Evolutionary conservation across 2,797 vertebrate species (phyloP), one percentile per base, ranked within the genome.

Genomic region (Diplodus sargus): DNA sequence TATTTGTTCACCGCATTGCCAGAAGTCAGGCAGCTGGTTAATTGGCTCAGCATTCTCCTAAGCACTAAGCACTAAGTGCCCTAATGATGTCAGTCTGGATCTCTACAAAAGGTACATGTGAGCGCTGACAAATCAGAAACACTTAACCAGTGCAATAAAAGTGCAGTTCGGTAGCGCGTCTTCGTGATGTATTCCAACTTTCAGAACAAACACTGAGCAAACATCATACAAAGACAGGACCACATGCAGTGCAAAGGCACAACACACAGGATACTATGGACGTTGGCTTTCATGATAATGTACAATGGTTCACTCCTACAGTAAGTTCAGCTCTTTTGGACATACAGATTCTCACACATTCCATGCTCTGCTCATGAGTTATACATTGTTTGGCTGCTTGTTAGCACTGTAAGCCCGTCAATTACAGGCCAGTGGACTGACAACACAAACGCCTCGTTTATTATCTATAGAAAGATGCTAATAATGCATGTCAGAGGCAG

Each of bases 21-120:
- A 90, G 82, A 84, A 92, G 89, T 87, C 84, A 89, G 64, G 81
- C 76, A 80, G 83, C 84, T 85, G 82, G 84, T 90, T 94, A 92
- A 95, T 94, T 92, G 90, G 82, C 84, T 90, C 66, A 83, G 80
- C 77, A 39, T 83, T 90, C 91, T 92, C 86, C 58, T 79, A 81
- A 87, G 87, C 70, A 85, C 76, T 45, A 20, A 73, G 68, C 61
- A 48, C 76, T 80, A 79, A 90, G 78, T 72, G 79, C 59, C 70
- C 61, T 89, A 85, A 86, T 91, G 90, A 93, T 91, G 87, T 89
- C 86, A 92, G 83, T 81, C 59, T 60, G 68, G 72, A 81, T 81
- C 74, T 77, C 79, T 48, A 52, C 69, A 74, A 72, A 78, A 90
- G 80, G 54, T 66, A 58, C 72, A 83, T 61, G 84, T 71, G 67